Percentiles rank a stretch among this genome's conserved stretches.
Conservation (phyloP, 2,797 vertebrate genomes). For the Etheostoma nigrum region DNA sequence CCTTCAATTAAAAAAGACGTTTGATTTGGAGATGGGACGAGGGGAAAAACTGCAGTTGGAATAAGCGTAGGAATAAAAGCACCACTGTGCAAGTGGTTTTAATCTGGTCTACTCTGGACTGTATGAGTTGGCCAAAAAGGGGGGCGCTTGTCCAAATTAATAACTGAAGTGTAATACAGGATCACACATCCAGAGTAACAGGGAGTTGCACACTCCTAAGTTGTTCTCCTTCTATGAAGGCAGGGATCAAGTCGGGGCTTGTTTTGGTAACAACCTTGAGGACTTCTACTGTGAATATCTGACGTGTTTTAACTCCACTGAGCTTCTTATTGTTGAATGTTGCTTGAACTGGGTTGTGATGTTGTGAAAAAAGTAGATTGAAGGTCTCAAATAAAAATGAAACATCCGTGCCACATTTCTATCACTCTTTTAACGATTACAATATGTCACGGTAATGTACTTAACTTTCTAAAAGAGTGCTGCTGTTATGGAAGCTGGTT, state of each 20-base stretch:
- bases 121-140: slow-evolving; percentile 56
- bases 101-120: slow-evolving; percentile 48
- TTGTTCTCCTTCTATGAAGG: slow-evolving; percentile 46
- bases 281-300: slow-evolving; percentile 47
- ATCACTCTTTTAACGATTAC: neutral
- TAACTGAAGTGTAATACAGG: slow-evolving; percentile 59
- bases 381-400: slow-evolving; percentile 1
- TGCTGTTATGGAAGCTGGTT: neutral
- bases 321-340: slow-evolving; percentile 28
- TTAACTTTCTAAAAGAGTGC: neutral
- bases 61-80: slow-evolving; percentile 74
- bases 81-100: slow-evolving; percentile 74
- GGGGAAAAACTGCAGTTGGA: slow-evolving; percentile 67
- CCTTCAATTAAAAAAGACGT: slow-evolving; percentile 61
- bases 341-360: slow-evolving; percentile 9
- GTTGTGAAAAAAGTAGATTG: slow-evolving; percentile 11
- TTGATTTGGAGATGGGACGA: slow-evolving; percentile 65
- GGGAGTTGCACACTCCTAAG: slow-evolving; percentile 53
- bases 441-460: neutral
- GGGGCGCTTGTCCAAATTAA: slow-evolving; percentile 71
- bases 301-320: slow-evolving; percentile 26
- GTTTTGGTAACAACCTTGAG: slow-evolving; percentile 60
- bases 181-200: slow-evolving; percentile 56
- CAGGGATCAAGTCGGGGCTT: slow-evolving; percentile 69
- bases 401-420: neutral